Percentiles rank a stretch among this genome's conserved stretches.
phyloP scores from a whole-genome alignment of 2,888 invertebrate species.

The Balanococcus diminutus region DNA sequence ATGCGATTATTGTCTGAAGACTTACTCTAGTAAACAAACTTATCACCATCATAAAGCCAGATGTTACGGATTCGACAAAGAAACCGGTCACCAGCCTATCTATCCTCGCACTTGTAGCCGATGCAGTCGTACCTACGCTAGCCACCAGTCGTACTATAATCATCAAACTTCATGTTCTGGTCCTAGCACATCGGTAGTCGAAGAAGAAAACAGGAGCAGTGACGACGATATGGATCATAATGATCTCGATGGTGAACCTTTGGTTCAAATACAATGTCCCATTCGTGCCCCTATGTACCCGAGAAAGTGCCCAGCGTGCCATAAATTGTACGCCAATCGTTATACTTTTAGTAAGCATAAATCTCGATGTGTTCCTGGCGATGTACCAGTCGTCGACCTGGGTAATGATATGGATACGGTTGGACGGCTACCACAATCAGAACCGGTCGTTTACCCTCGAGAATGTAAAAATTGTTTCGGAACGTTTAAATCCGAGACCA shows the following conservation, averaged over 20 bases:
- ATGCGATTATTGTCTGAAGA: background rate
- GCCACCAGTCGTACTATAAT: background rate
- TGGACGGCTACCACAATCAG: background rate
- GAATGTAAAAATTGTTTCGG: slow-evolving; percentile 19
- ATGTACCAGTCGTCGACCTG: background rate
- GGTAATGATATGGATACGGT: background rate
- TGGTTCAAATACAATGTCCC: background rate
- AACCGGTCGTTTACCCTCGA: background rate
- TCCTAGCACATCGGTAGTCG: background rate
- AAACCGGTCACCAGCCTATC: background rate
- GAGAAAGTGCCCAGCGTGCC: background rate
- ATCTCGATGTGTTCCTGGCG: background rate
- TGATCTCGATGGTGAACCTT: background rate
- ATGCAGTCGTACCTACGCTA: background rate
- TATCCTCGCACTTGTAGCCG: background rate
- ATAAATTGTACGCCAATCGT: background rate
- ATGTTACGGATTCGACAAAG: background rate
- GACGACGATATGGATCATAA: background rate
- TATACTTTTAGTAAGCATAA: background rate
- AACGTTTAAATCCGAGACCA: background rate
- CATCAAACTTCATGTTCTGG: background rate
- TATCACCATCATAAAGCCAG: background rate
- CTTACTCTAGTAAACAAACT: background rate
- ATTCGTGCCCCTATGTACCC: background rate
- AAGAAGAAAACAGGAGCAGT: background rate